Conservation (phyloP, 2,888 invertebrate genomes). For the Lasioglossum figueresi region DNA sequence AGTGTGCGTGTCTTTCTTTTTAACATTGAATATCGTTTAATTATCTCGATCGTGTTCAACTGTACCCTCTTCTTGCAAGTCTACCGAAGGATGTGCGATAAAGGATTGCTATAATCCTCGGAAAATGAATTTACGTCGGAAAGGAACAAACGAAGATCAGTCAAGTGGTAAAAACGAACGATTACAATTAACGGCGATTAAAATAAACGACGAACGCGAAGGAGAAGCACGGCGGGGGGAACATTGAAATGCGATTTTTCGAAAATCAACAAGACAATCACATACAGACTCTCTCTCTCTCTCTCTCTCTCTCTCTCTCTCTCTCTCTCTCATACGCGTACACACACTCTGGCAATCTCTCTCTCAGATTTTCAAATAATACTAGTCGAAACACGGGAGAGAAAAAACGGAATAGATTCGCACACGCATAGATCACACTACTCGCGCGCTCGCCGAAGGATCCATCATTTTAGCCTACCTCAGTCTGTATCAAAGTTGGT, state of each 20-base stretch:
- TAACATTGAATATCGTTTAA: background rate
- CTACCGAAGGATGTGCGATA: slow-evolving; percentile 6
- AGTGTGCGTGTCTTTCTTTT: background rate
- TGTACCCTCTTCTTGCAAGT: background rate
- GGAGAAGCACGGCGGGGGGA: background rate
- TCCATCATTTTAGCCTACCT: slow-evolving; percentile 64
- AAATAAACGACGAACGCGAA: slow-evolving; percentile 2
- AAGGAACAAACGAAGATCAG: slow-evolving; percentile 39
- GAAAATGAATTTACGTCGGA: slow-evolving; percentile 6
- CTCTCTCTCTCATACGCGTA: background rate
- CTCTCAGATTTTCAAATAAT: slow-evolving; percentile 38
- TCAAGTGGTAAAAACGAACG: slow-evolving; percentile 35
- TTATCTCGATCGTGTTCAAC: background rate
- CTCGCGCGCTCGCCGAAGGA: slow-evolving; percentile 45
- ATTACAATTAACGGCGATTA: slow-evolving; percentile 35
- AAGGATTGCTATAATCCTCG: background rate
- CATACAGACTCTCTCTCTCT: background rate
- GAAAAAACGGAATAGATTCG: slow-evolving; percentile 21
- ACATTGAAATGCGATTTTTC: slow-evolving; percentile 11
- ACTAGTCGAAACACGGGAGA: slow-evolving; percentile 35
- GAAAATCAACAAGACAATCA: slow-evolving; percentile 9
- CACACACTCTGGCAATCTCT: background rate
- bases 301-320: no score
- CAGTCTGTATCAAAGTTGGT: slow-evolving; percentile 73
- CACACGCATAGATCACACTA: slow-evolving; percentile 49